phyloP scores from a whole-genome alignment of 2,797 vertebrate species.

The Iguana delicatissima region DNA sequence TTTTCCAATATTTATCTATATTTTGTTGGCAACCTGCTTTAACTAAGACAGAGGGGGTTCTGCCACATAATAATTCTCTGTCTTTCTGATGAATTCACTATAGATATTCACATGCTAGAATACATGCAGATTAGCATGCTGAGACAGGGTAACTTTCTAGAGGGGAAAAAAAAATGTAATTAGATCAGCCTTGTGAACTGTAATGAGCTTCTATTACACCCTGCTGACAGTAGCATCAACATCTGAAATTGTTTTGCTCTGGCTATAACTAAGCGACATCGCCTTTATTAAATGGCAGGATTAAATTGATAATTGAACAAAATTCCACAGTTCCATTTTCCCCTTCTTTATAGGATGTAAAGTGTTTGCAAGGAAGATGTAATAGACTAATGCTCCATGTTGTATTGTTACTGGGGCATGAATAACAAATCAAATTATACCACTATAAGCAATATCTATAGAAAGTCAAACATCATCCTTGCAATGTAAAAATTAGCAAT shows the following conservation, averaged over 20 bases:
- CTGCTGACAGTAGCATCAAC: slow-evolving; percentile 66
- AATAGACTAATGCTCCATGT: slow-evolving; percentile 10
- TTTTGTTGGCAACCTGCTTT: not conserved
- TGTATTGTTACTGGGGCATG: not conserved
- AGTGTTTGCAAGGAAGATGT: not conserved
- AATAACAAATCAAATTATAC: not conserved
- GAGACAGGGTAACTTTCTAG: slow-evolving; percentile 64
- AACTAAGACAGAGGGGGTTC: slow-evolving; percentile 18
- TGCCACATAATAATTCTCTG: slow-evolving; percentile 41
- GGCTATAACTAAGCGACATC: slow-evolving; percentile 54
- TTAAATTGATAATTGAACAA: slow-evolving; percentile 33
- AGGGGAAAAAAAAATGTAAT: slow-evolving; percentile 69
- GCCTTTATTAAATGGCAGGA: slow-evolving; percentile 52
- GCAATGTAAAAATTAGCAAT: not conserved
- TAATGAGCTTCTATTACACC: slow-evolving; percentile 75
- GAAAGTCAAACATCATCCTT: slow-evolving; percentile 5
- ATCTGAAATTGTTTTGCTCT: slow-evolving; percentile 62
- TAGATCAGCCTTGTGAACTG: slow-evolving; percentile 72
- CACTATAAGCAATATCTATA: not conserved
- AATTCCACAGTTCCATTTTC: slow-evolving; percentile 14
- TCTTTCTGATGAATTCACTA: slow-evolving; percentile 48
- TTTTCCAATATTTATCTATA: not conserved
- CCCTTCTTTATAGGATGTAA: slow-evolving; percentile 15
- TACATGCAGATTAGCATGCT: slow-evolving; percentile 59
- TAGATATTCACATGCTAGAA: slow-evolving; percentile 54